Evolutionary conservation across 2,888 invertebrate genomes (phyloP), one percentile per base, ranked within the genome.

Genomic region (Erebia ligea): DNA sequence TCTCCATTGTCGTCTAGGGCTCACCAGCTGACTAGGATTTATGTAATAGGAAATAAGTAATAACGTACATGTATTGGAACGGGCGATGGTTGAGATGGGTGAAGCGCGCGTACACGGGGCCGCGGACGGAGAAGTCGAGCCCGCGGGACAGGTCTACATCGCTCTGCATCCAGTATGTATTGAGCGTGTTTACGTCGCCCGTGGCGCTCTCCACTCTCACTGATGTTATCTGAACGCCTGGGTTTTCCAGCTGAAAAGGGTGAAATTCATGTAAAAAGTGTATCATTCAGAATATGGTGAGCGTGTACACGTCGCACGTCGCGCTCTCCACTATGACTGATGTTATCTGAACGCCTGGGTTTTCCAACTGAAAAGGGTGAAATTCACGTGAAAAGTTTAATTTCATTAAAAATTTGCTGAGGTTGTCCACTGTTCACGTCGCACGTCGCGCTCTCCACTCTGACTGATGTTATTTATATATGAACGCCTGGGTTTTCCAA

Each of bases 141-240:
- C 97, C 98, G 40, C 96, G 95, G 0, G 97, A 96, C 62, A 98
- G 85, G 83, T 98, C 96, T 65, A 97, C 95, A 78, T 97, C 96
- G 64, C 96, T 97, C 84, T 95, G 94, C 93, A 96, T 96, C 97
- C 97, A 98, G 90, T 94, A 96, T 0, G 97, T 97, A 76, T 94
- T 90, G 25, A 97, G 82, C 0, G 86, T 86, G 84, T 97, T 97
- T 0, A 87, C 77, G 34, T 82, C 78, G 0, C 94, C 94, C 3
- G 89, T 90, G 9, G 87, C 77, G 40, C 95, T 84, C 77, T 94
- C 87, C 2, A 96, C 81, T 50, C 87, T 79, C 0, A 94, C 85
- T 0, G 91, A 91, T 1, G 87, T 83, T 21, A 96, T 89, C 75
- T 89, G 91, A 1, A 96, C 93, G 15, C 95, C 95, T 0, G 94